Percentiles rank a stretch among this genome's conserved stretches.
These are phyloP conservation scores for Tenualosa thibaudeaui DNA, from an alignment of 2,797 vertebrate genomes.

Conservation along the genomic window DNA sequence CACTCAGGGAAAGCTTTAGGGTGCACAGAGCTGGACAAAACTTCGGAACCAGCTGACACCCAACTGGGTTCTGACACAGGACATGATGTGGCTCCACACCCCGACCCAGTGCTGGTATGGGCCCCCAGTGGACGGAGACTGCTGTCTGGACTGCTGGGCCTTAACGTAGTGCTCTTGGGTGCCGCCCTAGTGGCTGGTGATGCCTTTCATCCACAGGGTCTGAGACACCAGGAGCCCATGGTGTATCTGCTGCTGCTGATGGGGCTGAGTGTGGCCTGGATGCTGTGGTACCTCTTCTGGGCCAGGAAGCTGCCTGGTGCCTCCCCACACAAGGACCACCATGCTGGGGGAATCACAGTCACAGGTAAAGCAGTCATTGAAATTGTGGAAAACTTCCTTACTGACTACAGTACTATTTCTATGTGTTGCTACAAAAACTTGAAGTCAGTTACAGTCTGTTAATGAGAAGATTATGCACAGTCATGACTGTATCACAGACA, in stretches of 20 bases:
- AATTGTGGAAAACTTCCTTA: too few relatives aligned
- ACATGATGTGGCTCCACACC: constrained; percentile 35
- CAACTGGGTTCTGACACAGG: constrained; percentile 51
- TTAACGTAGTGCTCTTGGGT: constrained; percentile 86
- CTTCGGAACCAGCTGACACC: background rate
- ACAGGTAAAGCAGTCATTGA: constrained; percentile 64
- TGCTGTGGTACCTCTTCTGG: constrained; percentile 76
- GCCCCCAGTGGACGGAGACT: constrained; percentile 76
- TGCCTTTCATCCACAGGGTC: constrained; percentile 71
- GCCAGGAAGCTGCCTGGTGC: constrained; percentile 66
- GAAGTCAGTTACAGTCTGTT: too few relatives aligned
- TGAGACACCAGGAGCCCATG: constrained; percentile 73
- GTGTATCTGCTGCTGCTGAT: constrained; percentile 79
- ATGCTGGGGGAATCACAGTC: constrained; percentile 78
- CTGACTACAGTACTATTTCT: too few relatives aligned
- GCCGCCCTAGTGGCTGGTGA: constrained; percentile 79
- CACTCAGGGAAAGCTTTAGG: background rate
- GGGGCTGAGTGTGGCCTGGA: constrained; percentile 76
- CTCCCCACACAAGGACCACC: constrained; percentile 76
- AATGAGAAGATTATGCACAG: too few relatives aligned
- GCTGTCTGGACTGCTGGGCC: constrained; percentile 85
- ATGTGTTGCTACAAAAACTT: too few relatives aligned
- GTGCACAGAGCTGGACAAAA: background rate
- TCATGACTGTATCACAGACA: too few relatives aligned
- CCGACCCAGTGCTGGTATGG: constrained; percentile 55